phyloP scores from a whole-genome alignment of 2,113 vertebrate genomes.

The Pogonocichla stellata region DNA sequence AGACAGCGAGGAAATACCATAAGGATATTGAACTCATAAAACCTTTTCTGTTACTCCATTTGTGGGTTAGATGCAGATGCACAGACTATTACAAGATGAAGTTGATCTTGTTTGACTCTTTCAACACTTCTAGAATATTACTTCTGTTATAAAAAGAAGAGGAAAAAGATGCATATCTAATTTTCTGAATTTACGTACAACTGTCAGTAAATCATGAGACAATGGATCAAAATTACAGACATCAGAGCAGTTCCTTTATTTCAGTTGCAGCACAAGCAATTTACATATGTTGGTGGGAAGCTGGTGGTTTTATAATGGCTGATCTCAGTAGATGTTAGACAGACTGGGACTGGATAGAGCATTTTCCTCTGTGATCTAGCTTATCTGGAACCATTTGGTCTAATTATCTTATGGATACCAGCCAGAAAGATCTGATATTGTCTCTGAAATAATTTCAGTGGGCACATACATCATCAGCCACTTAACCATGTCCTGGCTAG shows the following conservation, averaged over 20 bases:
- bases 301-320: not conserved
- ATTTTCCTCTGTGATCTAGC: not conserved
- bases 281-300: not conserved
- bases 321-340: not conserved
- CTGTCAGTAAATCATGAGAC: not conserved
- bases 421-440: not conserved
- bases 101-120: not conserved
- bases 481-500: not conserved
- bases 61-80: not conserved
- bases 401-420: not conserved
- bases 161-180: not conserved
- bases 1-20: not conserved
- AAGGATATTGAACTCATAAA: not conserved
- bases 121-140: not conserved
- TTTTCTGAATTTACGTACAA: not conserved
- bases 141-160: not conserved
- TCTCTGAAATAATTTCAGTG: not conserved
- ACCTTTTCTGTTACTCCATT: not conserved
- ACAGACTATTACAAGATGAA: not conserved
- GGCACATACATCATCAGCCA: not conserved
- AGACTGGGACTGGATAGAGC: not conserved
- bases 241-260: not conserved
- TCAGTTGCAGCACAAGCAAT: not conserved
- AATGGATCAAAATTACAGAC: not conserved
- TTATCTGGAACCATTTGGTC: not conserved